Evolutionary conservation across 2,797 vertebrate species (phyloP), one percentile per base, ranked within the genome.

Genomic region (Rallus crepitans): DNA sequence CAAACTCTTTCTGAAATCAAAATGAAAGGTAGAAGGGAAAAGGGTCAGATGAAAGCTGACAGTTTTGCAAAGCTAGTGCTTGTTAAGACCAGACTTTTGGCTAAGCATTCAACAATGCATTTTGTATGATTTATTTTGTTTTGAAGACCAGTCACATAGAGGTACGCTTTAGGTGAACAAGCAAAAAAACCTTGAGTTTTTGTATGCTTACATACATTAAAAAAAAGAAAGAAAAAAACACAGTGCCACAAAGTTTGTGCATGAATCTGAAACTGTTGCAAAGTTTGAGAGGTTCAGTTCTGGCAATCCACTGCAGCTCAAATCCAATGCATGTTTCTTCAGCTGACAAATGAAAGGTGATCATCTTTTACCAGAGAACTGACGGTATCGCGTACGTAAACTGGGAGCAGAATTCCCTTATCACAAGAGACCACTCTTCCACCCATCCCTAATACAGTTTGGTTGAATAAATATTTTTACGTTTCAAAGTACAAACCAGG

Each of bases 381-480:
- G 37, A 37, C 11, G 37, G 37, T 37, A 37, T 37, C 37, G 37
- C 37, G 37, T 37, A 37, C 37, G 37, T 37, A 37, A 37, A 37
- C 37, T 2, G 0, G 48, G 83, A 84, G 68, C 81, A 83, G 53
- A 77, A 80, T 59, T 87, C 85, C 89, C 78, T 91, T 82, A 56
- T 57, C 57, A 72, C 70, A 66, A 52, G 81, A 89, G 75, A 75
- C 61, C 84, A 82, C 56, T 94, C 90, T 86, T 92, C 64, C 94
- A 85, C 73, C 59, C 94, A 93, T 93, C 33, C 21, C 25, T 81
- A 91, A 85, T 93, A 93, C 91, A 91, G 86, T 82, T 95, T 94
- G 89, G 79, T 84, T 94, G 91, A 96, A 95, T 93, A 94, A 95
- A 93, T 89, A 93, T 77, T 80, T 82, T 45, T 84, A 77, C 45